These are phyloP conservation scores for Agrochola lychnidis DNA, from an alignment of 2,888 invertebrate genomes.

Conservation along the genomic window DNA sequence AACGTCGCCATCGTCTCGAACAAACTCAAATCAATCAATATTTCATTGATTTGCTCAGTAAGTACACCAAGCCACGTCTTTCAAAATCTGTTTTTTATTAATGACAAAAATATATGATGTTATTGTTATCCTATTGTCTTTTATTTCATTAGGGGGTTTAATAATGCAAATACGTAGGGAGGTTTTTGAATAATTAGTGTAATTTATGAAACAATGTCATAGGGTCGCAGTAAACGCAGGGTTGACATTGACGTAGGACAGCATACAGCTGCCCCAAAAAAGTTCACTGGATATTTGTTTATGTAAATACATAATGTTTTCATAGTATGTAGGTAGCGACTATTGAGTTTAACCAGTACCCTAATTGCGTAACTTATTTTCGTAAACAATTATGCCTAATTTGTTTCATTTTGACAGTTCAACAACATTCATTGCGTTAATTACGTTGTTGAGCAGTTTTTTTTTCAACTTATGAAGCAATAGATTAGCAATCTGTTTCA, in stretches of 20 bases:
- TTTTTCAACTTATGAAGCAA: too few species aligned
- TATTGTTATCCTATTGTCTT: constrained; percentile 17
- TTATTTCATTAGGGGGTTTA: constrained; percentile 11
- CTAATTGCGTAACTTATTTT: too few species aligned
- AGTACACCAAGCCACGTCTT: background rate
- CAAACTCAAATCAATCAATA: constrained; percentile 7
- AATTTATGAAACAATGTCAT: constrained; percentile 53
- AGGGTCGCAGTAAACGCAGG: constrained; percentile 34
- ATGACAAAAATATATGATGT: background rate
- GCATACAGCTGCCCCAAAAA: constrained; percentile 29
- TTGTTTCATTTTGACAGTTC: too few species aligned
- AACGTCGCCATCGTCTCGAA: background rate
- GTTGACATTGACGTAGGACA: constrained; percentile 53
- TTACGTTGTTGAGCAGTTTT: too few species aligned
- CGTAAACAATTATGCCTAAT: too few species aligned
- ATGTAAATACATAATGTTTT: constrained; percentile 3
- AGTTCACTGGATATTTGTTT: constrained; percentile 4
- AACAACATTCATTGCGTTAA: too few species aligned
- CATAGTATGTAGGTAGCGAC: background rate
- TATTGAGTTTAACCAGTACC: background rate
- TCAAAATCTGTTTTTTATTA: background rate
- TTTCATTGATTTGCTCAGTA: constrained; percentile 12
- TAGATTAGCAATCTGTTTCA: too few species aligned
- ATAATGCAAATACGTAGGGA: constrained; percentile 43
- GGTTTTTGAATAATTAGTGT: constrained; percentile 48